A percentile compares a stretch with the other conserved stretches of the same genome.
phyloP scores from a whole-genome alignment of 2,888 invertebrate species.

The Hemithea aestivaria region DNA sequence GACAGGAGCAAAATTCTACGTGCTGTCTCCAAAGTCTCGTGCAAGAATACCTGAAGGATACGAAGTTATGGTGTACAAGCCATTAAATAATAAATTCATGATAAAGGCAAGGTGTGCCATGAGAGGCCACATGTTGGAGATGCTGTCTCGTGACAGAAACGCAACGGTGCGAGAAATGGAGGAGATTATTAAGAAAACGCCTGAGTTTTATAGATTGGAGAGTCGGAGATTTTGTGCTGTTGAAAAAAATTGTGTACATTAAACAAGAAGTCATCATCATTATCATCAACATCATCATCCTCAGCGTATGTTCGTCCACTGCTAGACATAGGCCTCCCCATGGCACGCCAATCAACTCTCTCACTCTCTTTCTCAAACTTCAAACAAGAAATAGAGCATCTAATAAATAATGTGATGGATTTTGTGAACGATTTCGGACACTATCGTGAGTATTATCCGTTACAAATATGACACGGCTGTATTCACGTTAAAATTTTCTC shows the following conservation, averaged over 20 bases:
- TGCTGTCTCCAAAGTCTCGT: neutral
- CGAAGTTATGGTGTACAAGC: neutral
- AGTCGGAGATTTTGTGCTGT: neutral
- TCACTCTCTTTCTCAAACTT: too few relatives aligned
- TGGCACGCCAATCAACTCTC: too few relatives aligned
- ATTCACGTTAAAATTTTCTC: too few relatives aligned
- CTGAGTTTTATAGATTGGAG: neutral
- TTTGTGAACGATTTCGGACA: too few relatives aligned
- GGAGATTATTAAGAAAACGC: neutral
- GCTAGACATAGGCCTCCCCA: too few relatives aligned
- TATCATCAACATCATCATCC: conserved; percentile 9
- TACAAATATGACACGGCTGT: too few relatives aligned
- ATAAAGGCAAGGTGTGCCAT: conserved; percentile 6
- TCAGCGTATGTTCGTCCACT: too few relatives aligned
- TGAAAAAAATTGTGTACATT: neutral
- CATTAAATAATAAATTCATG: conserved; percentile 5
- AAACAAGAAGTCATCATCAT: neutral
- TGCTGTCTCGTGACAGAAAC: conserved; percentile 12
- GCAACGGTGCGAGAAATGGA: conserved; percentile 9
- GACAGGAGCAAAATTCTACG: neutral
- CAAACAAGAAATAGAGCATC: too few relatives aligned
- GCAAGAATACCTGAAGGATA: neutral
- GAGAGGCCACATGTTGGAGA: conserved; percentile 2
- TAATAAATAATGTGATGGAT: too few relatives aligned
- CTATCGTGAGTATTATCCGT: too few relatives aligned